A percentile compares a stretch with the other conserved stretches of the same genome.
These are phyloP conservation scores for Prorops nasuta DNA, from an alignment of 1,140 invertebrate genomes.

Conservation along the genomic window DNA sequence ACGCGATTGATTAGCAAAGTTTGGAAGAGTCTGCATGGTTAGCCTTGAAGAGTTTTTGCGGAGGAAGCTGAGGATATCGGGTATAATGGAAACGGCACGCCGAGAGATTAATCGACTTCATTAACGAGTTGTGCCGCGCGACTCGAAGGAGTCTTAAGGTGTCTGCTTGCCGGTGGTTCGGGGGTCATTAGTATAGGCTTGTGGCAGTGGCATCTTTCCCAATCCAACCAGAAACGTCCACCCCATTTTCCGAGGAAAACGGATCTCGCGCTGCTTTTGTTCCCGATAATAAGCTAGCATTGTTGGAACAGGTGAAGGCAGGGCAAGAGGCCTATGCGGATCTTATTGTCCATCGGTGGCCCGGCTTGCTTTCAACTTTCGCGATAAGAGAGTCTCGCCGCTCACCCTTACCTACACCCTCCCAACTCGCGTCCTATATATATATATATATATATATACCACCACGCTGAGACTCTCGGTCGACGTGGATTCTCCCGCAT, in stretches of 20 bases:
- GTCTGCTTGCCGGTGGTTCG: constrained; percentile 48
- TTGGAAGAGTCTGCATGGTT: too few relatives aligned
- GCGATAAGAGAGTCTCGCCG: constrained; percentile 12
- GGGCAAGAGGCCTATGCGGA: constrained; percentile 6
- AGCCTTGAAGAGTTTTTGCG: too few relatives aligned
- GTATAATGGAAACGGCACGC: constrained; percentile 8
- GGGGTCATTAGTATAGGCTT: constrained; percentile 49
- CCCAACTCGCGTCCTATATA: too few relatives aligned
- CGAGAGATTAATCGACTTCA: constrained; percentile 40
- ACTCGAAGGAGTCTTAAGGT: constrained; percentile 49
- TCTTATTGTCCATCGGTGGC: constrained; percentile 43
- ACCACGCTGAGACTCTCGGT: too few relatives aligned
- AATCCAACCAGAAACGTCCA: constrained; percentile 24
- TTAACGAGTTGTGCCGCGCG: too few relatives aligned
- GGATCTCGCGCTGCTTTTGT: constrained; percentile 46
- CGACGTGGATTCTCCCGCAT: too few relatives aligned
- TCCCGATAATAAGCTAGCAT: constrained; percentile 50
- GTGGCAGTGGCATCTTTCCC: constrained; percentile 28
- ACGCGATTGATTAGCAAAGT: too few relatives aligned
- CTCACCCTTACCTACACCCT: too few relatives aligned
- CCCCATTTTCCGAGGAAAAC: constrained; percentile 10
- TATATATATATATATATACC: too few relatives aligned
- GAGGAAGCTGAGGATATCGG: not conserved
- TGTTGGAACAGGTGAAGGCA: constrained; percentile 41
- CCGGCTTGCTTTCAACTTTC: constrained; percentile 13